Percentiles rank a stretch among this genome's conserved stretches.
These are phyloP conservation scores for Botia almorhae DNA, from an alignment of 2,797 vertebrate species.

Conservation along the genomic window DNA sequence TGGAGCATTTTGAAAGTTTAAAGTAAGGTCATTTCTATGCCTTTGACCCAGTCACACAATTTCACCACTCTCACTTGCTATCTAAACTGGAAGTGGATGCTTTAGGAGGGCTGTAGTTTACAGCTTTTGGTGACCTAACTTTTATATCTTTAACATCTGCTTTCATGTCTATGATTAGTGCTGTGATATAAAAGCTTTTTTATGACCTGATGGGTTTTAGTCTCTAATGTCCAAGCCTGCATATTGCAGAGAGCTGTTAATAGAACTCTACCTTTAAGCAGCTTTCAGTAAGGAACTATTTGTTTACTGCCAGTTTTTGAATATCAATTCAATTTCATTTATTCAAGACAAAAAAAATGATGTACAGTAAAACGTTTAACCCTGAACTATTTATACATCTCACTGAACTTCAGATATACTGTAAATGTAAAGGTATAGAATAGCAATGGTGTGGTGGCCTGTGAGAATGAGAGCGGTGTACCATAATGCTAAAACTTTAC, in stretches of 20 bases:
- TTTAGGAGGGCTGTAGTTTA: slow-evolving; percentile 24
- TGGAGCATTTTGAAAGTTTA: slow-evolving; percentile 14
- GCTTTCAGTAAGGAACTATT: not conserved
- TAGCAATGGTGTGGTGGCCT: not conserved
- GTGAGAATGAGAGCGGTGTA: not conserved
- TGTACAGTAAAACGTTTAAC: not conserved
- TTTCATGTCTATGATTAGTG: slow-evolving; percentile 5
- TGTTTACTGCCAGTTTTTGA: not conserved
- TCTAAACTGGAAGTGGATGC: slow-evolving; percentile 15
- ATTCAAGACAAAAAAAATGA: not conserved
- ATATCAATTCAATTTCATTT: not conserved
- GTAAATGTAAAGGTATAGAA: not conserved
- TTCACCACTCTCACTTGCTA: not conserved
- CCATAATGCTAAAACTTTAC: slow-evolving; percentile 70
- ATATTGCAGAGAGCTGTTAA: not conserved
- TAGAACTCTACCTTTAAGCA: not conserved
- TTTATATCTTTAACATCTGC: not conserved
- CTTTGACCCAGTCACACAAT: slow-evolving; percentile 14
- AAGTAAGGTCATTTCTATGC: slow-evolving; percentile 17
- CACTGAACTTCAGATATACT: not conserved
- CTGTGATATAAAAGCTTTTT: slow-evolving; percentile 18
- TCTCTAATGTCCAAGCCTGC: slow-evolving; percentile 55
- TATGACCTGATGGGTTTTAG: slow-evolving; percentile 64
- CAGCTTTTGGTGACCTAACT: not conserved
- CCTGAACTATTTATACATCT: not conserved